Conservation (phyloP, 2,113 vertebrate species). For the Puffinus mauretanicus region DNA sequence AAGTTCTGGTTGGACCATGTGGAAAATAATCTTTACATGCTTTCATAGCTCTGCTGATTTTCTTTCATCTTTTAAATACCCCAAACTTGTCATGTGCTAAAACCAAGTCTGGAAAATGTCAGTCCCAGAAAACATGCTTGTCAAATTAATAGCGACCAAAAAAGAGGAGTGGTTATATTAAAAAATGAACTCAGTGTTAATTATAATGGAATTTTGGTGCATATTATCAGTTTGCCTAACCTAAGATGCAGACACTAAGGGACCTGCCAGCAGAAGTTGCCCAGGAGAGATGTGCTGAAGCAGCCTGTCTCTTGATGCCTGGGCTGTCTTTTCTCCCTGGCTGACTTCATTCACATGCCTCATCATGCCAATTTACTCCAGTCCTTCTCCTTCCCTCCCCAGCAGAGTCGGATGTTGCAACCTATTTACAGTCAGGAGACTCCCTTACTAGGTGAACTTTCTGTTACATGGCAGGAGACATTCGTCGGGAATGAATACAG, state of each 20-base stretch:
- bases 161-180: neutral
- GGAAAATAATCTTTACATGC: constrained; percentile 8
- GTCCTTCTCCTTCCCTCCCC: neutral
- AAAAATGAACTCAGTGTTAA: neutral
- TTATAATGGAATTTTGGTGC: neutral
- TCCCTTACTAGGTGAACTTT: constrained; percentile 35
- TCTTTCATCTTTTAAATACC: constrained; percentile 22
- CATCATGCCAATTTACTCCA: constrained; percentile 14
- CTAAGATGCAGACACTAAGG: neutral
- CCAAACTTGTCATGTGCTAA: neutral
- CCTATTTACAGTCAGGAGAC: neutral
- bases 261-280: neutral
- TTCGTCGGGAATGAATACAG: neutral
- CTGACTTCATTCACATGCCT: constrained; percentile 29
- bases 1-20: neutral
- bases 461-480: constrained; percentile 36
- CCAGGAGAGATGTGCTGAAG: neutral
- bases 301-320: constrained; percentile 16
- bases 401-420: constrained; percentile 18
- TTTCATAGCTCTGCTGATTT: neutral
- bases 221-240: neutral
- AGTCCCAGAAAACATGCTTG: neutral
- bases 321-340: neutral
- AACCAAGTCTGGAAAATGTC: constrained; percentile 13
- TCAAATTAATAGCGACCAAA: neutral